Evolutionary conservation across 1,140 invertebrate genomes (phyloP).

Genomic region (Trissolcus basalis): DNA sequence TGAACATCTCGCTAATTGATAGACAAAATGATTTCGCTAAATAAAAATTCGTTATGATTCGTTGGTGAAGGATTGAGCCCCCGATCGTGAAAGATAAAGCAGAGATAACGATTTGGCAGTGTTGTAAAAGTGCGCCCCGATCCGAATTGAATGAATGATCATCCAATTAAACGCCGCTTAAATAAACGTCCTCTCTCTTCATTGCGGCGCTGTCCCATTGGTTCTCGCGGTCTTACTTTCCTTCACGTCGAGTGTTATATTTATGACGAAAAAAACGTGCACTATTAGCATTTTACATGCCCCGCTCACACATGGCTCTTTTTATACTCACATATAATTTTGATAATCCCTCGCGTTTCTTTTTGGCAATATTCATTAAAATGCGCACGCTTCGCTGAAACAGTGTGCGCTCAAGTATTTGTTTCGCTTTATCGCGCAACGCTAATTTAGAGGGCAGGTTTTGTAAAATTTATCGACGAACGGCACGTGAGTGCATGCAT

Average conservation of each 20-base stretch:
- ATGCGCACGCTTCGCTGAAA: slow-evolving; percentile 48
- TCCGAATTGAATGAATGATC: slow-evolving; percentile 49
- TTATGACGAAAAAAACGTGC: slow-evolving; percentile 53
- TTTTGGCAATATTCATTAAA: slow-evolving; percentile 59
- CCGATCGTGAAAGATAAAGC: too few relatives aligned
- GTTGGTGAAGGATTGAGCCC: too few relatives aligned
- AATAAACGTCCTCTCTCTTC: slow-evolving; percentile 37
- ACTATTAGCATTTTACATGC: slow-evolving; percentile 60
- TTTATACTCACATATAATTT: slow-evolving; percentile 51
- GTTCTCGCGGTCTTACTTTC: slow-evolving; percentile 29
- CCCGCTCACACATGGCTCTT: slow-evolving; percentile 50
- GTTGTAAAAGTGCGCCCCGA: slow-evolving; percentile 32
- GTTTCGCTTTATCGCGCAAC: slow-evolving; percentile 55
- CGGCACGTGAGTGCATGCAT: slow-evolving; percentile 52
- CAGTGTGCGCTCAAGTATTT: slow-evolving; percentile 53
- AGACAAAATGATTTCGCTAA: too few relatives aligned
- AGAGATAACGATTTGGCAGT: slow-evolving; percentile 14
- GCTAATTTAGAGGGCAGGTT: slow-evolving; percentile 57
- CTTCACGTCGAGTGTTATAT: slow-evolving; percentile 35
- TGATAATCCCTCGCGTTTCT: slow-evolving; percentile 54
- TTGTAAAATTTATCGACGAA: slow-evolving; percentile 57
- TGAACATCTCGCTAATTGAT: too few relatives aligned
- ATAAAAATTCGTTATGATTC: too few relatives aligned
- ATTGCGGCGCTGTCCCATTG: slow-evolving; percentile 19
- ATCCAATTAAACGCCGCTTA: slow-evolving; percentile 50